Conservation (phyloP, 2,797 vertebrate species). For the Sebastes elongatus region DNA sequence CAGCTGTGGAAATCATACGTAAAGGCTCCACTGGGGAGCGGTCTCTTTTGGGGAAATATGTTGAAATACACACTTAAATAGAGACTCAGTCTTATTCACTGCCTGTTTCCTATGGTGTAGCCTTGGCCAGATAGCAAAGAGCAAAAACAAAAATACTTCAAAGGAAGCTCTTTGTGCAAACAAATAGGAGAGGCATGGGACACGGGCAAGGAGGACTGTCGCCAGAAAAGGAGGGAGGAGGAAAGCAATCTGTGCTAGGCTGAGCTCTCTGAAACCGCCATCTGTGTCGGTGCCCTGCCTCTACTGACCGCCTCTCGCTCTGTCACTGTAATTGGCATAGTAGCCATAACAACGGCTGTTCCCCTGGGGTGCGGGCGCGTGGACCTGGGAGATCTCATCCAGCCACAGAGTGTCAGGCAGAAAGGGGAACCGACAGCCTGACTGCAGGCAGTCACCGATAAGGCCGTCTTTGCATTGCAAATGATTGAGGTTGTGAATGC, state of each 20-base stretch:
- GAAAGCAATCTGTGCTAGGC: conserved; percentile 45
- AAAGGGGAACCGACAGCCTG: conserved; percentile 27
- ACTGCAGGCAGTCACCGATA: conserved; percentile 81
- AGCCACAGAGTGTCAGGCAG: conserved; percentile 25
- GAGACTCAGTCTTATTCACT: background rate
- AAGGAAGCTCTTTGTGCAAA: conserved; percentile 16
- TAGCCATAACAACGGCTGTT: conserved; percentile 65
- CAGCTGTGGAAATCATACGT: conserved; percentile 39
- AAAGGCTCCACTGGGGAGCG: conserved; percentile 22
- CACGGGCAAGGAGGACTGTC: background rate
- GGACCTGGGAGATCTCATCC: conserved; percentile 60
- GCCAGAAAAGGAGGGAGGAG: conserved; percentile 45
- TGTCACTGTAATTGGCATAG: conserved; percentile 76
- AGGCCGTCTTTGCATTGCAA: conserved; percentile 78
- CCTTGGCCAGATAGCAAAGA: background rate
- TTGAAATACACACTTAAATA: background rate
- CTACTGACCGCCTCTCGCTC: conserved; percentile 41
- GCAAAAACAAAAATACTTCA: conserved; percentile 5
- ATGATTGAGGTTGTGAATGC: conserved; percentile 54
- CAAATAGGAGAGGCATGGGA: conserved; percentile 2
- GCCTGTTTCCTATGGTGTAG: conserved; percentile 1
- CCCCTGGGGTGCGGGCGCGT: conserved; percentile 64
- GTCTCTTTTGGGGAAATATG: conserved; percentile 17
- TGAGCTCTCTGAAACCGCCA: conserved; percentile 60
- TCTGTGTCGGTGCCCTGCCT: conserved; percentile 63